Conservation (phyloP, 2,797 vertebrate genomes). For the Takifugu rubripes region DNA sequence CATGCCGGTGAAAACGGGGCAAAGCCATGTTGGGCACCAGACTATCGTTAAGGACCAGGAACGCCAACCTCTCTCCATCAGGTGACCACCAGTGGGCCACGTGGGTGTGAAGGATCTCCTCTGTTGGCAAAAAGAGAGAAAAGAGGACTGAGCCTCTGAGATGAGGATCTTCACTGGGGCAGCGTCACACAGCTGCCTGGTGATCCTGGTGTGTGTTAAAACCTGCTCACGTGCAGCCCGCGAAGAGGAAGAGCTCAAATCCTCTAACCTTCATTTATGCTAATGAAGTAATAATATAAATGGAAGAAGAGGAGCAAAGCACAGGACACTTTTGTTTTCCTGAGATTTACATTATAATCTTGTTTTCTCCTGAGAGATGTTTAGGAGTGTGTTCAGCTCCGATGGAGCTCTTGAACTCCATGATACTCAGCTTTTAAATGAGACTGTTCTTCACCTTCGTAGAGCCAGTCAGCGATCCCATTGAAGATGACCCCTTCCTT, state of each 20-base stretch:
- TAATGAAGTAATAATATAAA: not conserved
- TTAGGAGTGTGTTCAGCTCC: not conserved
- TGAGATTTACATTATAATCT: slow-evolving; percentile 32
- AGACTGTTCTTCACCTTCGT: slow-evolving; percentile 64
- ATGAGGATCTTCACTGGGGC: too few relatives aligned
- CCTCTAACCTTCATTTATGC: not conserved
- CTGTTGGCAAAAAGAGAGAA: slow-evolving; percentile 63
- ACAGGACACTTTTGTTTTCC: slow-evolving; percentile 8
- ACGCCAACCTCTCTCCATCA: slow-evolving; percentile 92
- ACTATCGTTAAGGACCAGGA: slow-evolving; percentile 92
- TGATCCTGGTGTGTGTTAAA: too few relatives aligned
- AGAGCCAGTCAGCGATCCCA: slow-evolving; percentile 94
- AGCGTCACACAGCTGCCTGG: too few relatives aligned
- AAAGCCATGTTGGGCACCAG: slow-evolving; percentile 92
- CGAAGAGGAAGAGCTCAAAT: too few relatives aligned
- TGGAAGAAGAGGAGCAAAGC: not conserved
- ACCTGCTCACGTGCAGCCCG: too few relatives aligned
- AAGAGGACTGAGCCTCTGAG: not conserved
- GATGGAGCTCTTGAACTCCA: slow-evolving; percentile 17
- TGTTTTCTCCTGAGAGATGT: slow-evolving; percentile 18
- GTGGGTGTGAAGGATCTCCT: slow-evolving; percentile 91
- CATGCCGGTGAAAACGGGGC: slow-evolving; percentile 86
- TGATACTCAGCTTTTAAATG: slow-evolving; percentile 48
- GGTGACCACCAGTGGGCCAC: slow-evolving; percentile 98
- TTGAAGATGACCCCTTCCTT: slow-evolving; percentile 95